These are phyloP conservation scores for Leucophenga maculata DNA, from an alignment of 2,888 invertebrate genomes.

Conservation along the genomic window DNA sequence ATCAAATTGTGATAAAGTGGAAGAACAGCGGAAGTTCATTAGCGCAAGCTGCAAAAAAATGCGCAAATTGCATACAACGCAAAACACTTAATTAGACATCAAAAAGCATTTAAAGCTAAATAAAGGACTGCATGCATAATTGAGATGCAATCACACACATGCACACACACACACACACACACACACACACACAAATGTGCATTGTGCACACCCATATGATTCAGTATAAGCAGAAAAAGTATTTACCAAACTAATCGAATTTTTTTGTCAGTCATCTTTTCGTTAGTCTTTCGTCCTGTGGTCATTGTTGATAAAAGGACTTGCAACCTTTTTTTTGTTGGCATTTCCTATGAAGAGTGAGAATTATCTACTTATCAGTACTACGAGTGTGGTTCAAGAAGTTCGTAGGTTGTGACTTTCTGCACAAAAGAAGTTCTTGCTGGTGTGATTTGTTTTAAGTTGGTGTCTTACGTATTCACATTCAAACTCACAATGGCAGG, in stretches of 20 bases:
- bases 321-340: conserved; percentile 37
- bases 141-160: conserved; percentile 31
- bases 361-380: too few species aligned
- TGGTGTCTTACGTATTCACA: too few species aligned
- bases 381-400: too few species aligned
- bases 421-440: too few species aligned
- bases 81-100: conserved; percentile 52
- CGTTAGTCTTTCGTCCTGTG: conserved; percentile 7
- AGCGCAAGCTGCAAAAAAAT: conserved; percentile 36
- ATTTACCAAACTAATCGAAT: too few species aligned
- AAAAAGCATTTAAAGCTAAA: conserved; percentile 31
- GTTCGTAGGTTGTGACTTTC: too few species aligned
- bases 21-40: conserved; percentile 54
- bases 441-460: too few species aligned
- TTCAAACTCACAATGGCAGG: too few species aligned
- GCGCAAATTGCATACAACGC: conserved; percentile 39
- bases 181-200: too few species aligned
- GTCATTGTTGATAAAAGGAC: conserved; percentile 45
- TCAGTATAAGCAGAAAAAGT: too few species aligned
- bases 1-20: not conserved
- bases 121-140: conserved; percentile 33
- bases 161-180: not conserved
- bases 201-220: too few species aligned
- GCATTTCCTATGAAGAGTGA: too few species aligned
- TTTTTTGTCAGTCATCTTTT: not conserved